These are phyloP conservation scores for Zaprionus capensis DNA, from an alignment of 1,140 invertebrate species.

Conservation along the genomic window DNA sequence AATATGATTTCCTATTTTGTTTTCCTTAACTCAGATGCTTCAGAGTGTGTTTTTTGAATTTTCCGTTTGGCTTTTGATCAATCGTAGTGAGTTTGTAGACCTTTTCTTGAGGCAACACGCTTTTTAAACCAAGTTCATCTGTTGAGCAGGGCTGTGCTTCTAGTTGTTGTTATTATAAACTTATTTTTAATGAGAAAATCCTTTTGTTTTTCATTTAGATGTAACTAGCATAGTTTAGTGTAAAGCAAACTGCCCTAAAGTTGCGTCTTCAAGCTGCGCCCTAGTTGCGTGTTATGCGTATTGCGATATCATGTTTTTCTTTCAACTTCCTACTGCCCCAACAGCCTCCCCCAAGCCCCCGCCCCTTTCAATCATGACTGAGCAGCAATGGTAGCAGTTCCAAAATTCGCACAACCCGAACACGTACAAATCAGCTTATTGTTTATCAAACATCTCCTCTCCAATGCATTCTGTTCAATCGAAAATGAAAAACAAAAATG, in stretches of 20 bases:
- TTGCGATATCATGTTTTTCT: slow-evolving; percentile 67
- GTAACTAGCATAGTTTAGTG: slow-evolving; percentile 32
- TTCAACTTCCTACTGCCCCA: slow-evolving; percentile 49
- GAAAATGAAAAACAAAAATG: slow-evolving; percentile 40
- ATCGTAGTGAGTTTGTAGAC: slow-evolving; percentile 9
- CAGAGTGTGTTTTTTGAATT: slow-evolving; percentile 14
- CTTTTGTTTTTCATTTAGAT: slow-evolving; percentile 28
- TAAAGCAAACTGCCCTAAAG: slow-evolving; percentile 27
- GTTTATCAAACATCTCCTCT: slow-evolving; percentile 70
- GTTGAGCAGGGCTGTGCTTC: slow-evolving; percentile 40
- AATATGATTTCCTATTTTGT: not conserved
- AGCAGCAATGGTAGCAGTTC: slow-evolving; percentile 82
- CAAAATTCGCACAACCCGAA: slow-evolving; percentile 69
- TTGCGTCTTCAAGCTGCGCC: slow-evolving; percentile 53
- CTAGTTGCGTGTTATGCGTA: slow-evolving; percentile 65
- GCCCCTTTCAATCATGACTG: slow-evolving; percentile 71
- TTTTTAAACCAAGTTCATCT: slow-evolving; percentile 22
- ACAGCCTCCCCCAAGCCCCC: slow-evolving; percentile 11
- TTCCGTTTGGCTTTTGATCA: slow-evolving; percentile 53
- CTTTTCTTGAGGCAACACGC: slow-evolving; percentile 27
- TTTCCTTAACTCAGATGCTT: slow-evolving; percentile 32
- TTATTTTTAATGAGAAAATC: not conserved
- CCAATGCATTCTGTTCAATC: slow-evolving; percentile 79
- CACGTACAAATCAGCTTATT: slow-evolving; percentile 60
- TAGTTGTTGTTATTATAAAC: slow-evolving; percentile 12